Percentiles rank a stretch among this genome's conserved stretches.
Evolutionary conservation across 1,140 invertebrate species (phyloP).

Genomic region (Drosophila guanche): DNA sequence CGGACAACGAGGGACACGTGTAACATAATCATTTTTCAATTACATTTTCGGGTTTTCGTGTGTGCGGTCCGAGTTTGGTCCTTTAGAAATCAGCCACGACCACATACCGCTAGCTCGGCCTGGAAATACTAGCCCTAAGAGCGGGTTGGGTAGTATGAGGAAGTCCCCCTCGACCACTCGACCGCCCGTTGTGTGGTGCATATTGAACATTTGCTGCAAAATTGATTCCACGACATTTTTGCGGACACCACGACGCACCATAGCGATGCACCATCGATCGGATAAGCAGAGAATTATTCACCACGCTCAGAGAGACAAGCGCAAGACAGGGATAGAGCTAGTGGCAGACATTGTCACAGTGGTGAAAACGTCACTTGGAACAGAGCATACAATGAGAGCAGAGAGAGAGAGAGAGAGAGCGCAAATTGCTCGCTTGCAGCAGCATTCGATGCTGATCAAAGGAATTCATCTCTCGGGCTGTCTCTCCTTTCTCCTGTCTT

Average conservation of each 20-base stretch:
- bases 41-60: slow-evolving; percentile 74
- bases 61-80: slow-evolving; percentile 53
- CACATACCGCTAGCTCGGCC: slow-evolving; percentile 18
- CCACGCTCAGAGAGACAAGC: not conserved
- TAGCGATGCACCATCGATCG: slow-evolving; percentile 30
- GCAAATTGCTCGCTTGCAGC: too few relatives aligned
- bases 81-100: slow-evolving; percentile 51
- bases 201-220: slow-evolving; percentile 71
- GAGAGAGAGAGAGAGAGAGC: too few relatives aligned
- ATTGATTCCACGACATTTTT: slow-evolving; percentile 72
- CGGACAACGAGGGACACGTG: slow-evolving; percentile 42
- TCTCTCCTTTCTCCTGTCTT: too few relatives aligned
- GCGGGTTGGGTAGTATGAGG: not conserved
- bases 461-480: too few relatives aligned
- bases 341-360: not conserved
- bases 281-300: slow-evolving; percentile 13
- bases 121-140: slow-evolving; percentile 5
- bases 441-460: too few relatives aligned
- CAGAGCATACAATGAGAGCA: too few relatives aligned
- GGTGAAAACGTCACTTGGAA: too few relatives aligned
- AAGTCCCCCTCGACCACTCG: not conserved
- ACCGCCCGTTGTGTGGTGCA: slow-evolving; percentile 17
- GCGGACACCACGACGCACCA: slow-evolving; percentile 27
- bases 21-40: slow-evolving; percentile 80
- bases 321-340: not conserved